phyloP scores from a whole-genome alignment of 2,888 invertebrate species.

The Rotaria magnacalcarata region DNA sequence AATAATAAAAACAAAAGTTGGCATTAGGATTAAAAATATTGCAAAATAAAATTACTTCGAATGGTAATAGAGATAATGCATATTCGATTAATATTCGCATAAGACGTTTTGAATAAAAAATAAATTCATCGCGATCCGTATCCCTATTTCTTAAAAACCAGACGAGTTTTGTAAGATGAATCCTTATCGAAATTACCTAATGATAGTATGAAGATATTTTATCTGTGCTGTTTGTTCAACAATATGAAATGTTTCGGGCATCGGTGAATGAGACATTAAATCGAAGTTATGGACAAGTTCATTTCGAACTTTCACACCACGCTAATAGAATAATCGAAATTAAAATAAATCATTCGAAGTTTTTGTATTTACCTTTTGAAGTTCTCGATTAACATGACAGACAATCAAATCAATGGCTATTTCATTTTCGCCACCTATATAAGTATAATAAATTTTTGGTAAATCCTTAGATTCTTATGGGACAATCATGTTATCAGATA shows the following conservation, averaged over 20 bases:
- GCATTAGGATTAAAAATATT: not conserved
- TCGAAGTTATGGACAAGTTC: conserved; percentile 73
- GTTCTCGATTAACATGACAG: conserved; percentile 92
- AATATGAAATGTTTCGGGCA: conserved; percentile 78
- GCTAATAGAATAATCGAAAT: conserved; percentile 57
- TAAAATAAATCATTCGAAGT: not conserved
- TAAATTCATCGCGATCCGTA: conserved; percentile 92
- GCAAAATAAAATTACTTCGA: conserved; percentile 60
- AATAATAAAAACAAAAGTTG: not conserved
- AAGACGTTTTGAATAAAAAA: conserved; percentile 93
- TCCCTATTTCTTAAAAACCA: conserved; percentile 70
- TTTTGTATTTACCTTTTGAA: conserved; percentile 63
- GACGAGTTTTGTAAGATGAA: not conserved
- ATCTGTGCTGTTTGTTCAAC: conserved; percentile 71
- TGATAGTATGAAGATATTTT: conserved; percentile 86
- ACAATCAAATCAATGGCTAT: conserved; percentile 95
- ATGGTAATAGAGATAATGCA: conserved; percentile 84
- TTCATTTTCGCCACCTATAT: conserved; percentile 76
- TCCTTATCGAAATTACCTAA: conserved; percentile 59
- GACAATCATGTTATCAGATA: too few relatives aligned
- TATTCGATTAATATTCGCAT: conserved; percentile 93
- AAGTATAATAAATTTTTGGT: too few relatives aligned
- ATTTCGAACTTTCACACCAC: conserved; percentile 83
- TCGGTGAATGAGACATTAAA: conserved; percentile 73
- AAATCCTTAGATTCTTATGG: too few relatives aligned